These are phyloP conservation scores for Nyctibius bracteatus DNA, from an alignment of 2,113 vertebrate species.

Conservation along the genomic window DNA sequence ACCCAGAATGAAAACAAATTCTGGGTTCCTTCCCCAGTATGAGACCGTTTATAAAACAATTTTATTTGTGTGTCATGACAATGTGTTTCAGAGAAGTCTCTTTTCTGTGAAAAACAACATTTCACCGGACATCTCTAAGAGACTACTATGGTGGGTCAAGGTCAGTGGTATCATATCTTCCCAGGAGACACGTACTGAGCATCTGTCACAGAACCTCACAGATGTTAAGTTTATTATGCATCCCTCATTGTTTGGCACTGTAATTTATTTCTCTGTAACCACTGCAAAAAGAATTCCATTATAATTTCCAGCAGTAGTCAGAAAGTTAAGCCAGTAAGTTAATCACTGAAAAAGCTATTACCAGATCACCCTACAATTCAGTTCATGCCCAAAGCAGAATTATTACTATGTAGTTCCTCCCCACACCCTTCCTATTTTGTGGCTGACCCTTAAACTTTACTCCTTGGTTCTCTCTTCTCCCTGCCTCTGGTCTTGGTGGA, in stretches of 20 bases:
- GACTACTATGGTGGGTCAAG: not conserved
- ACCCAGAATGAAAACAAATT: not conserved
- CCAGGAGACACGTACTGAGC: not conserved
- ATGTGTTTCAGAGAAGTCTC: not conserved
- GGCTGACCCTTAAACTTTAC: not conserved
- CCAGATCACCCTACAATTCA: not conserved
- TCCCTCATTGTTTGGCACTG: not conserved
- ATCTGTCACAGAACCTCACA: not conserved
- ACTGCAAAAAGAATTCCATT: not conserved
- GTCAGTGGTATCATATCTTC: not conserved
- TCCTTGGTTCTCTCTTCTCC: not conserved
- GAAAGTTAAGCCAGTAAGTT: not conserved
- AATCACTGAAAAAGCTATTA: not conserved
- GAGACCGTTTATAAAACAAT: not conserved
- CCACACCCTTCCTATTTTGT: not conserved
- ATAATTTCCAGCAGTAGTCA: not conserved
- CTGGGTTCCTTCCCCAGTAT: not conserved
- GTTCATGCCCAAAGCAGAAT: not conserved
- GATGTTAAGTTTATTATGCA: not conserved
- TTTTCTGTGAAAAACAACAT: not conserved
- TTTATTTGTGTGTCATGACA: not conserved
- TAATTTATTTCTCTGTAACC: not conserved
- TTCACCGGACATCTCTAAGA: not conserved
- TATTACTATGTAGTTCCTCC: not conserved
- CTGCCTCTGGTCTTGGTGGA: rapidly evolving